These are phyloP conservation scores for Hylia prasina DNA, from an alignment of 2,113 vertebrate genomes.

Conservation along the genomic window DNA sequence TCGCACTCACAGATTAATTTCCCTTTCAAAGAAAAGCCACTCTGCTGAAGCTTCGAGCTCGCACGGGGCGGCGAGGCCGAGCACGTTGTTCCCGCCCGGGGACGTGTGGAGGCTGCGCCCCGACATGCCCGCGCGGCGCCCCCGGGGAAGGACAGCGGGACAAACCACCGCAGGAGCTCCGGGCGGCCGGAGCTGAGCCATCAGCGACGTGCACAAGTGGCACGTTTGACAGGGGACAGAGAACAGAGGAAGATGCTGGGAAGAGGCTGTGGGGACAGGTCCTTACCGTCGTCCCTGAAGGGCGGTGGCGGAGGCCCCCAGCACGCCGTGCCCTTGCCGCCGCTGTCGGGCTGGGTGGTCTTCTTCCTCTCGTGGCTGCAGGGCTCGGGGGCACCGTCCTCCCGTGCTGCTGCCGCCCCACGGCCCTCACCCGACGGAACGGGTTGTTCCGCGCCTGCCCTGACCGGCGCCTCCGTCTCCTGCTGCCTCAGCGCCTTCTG, in stretches of 20 bases:
- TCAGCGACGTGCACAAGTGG: fast-evolving
- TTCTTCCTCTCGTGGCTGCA: background rate
- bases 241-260: too few relatives aligned
- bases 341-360: background rate
- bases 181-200: background rate
- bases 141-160: background rate
- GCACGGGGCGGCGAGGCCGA: background rate
- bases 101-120: fast-evolving
- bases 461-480: background rate
- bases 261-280: background rate
- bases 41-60: background rate
- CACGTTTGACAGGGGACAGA: background rate
- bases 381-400: background rate
- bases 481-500: slow-evolving; percentile 73
- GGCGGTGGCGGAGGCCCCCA: background rate
- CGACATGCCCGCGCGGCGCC: background rate
- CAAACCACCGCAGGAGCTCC: fast-evolving
- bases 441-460: background rate
- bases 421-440: background rate
- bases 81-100: background rate
- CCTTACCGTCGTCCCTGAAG: slow-evolving; percentile 61
- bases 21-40: background rate
- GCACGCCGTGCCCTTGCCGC: background rate
- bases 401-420: background rate
- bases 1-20: background rate